phyloP scores from a whole-genome alignment of 2,797 vertebrate species.

The Zalophus californianus region DNA sequence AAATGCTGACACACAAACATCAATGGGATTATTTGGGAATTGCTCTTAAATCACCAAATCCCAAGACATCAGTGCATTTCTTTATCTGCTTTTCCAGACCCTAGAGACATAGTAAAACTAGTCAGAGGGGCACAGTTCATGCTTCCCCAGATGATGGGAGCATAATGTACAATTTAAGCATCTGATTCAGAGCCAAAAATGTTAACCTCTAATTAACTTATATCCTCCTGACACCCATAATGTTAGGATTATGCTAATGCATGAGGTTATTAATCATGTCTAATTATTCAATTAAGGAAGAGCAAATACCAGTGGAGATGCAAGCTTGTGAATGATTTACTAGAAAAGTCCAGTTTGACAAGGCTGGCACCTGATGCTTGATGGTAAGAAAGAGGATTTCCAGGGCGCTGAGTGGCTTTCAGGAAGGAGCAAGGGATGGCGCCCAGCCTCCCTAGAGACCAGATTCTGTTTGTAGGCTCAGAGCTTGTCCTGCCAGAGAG shows the following conservation, averaged over 20 bases:
- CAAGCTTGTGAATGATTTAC: conserved; percentile 43
- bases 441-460: accelerated
- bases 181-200: conserved; percentile 72
- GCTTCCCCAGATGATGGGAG: background rate
- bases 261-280: conserved; percentile 83
- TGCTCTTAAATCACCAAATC: background rate
- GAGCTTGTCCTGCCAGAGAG: background rate
- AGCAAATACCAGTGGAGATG: conserved; percentile 79
- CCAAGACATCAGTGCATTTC: background rate
- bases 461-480: background rate
- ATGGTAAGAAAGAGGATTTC: conserved; percentile 47
- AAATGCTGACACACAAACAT: background rate
- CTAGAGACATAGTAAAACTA: background rate
- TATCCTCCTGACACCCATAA: conserved; percentile 77
- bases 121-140: background rate
- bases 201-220: conserved; percentile 84
- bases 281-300: conserved; percentile 84
- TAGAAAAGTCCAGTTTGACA: conserved; percentile 54
- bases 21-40: background rate
- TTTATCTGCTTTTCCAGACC: background rate
- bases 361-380: conserved; percentile 7
- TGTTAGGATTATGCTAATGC: conserved; percentile 81
- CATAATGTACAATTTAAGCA: conserved; percentile 67
- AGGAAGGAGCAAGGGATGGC: background rate
- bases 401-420: background rate